A percentile compares a stretch with the other conserved stretches of the same genome.
Conservation (phyloP, 2,797 vertebrate species). For the Ptychadena robeensis region DNA sequence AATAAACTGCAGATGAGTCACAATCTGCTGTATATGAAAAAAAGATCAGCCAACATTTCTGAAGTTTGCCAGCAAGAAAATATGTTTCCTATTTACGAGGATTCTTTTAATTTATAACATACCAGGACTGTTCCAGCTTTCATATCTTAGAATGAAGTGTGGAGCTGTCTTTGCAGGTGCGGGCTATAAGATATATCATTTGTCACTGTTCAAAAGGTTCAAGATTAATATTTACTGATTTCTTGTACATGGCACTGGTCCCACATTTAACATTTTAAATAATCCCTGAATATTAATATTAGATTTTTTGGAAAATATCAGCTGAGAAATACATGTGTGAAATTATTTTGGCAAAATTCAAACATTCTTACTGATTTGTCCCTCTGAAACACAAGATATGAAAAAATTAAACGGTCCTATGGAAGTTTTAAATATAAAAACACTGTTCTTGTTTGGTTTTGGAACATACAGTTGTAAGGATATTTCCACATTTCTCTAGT, state of each 20-base stretch:
- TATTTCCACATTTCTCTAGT: background rate
- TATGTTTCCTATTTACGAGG: constrained; percentile 52
- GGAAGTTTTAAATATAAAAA: constrained; percentile 12
- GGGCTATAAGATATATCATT: constrained; percentile 14
- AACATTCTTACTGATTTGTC: constrained; percentile 12
- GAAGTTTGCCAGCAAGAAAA: constrained; percentile 42
- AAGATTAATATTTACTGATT: constrained; percentile 34
- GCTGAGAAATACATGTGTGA: constrained; percentile 1
- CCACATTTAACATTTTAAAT: constrained; percentile 3
- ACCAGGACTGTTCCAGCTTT: constrained; percentile 45
- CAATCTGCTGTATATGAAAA: constrained; percentile 31
- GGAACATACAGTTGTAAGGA: background rate
- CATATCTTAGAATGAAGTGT: constrained; percentile 52
- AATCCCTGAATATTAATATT: constrained; percentile 31
- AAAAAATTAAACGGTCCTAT: constrained; percentile 5
- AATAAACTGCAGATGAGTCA: constrained; percentile 55
- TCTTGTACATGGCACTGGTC: background rate
- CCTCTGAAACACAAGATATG: constrained; percentile 12
- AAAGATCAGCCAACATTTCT: constrained; percentile 39
- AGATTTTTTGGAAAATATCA: background rate
- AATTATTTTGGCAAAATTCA: constrained; percentile 14
- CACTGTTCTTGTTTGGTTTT: background rate
- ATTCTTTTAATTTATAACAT: constrained; percentile 56
- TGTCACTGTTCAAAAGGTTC: constrained; percentile 12
- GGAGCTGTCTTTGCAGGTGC: constrained; percentile 52